Conservation (phyloP, 2,888 invertebrate genomes). For the Hemithea aestivaria region DNA sequence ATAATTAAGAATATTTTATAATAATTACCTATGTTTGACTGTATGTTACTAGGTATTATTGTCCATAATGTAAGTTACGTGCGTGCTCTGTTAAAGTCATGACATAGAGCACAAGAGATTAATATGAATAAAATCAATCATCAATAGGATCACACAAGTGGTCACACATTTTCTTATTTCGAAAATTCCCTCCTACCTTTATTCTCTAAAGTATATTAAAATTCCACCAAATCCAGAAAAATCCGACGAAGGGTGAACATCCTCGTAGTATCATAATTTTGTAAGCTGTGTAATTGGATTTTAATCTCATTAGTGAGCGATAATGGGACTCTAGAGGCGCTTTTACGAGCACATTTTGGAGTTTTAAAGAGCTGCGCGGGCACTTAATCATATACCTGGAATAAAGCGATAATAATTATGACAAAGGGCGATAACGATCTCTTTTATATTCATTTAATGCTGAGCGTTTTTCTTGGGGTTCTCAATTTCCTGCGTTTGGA, state of each 20-base stretch:
- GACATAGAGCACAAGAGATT: no score
- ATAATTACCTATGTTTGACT: no score
- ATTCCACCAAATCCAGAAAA: no score
- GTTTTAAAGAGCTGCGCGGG: slow-evolving; percentile 27
- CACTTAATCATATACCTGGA: slow-evolving; percentile 22
- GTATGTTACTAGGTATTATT: no score
- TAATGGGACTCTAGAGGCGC: slow-evolving; percentile 41
- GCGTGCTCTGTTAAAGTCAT: no score
- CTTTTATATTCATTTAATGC: slow-evolving; percentile 15
- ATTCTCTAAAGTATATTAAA: no score
- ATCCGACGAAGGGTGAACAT: slow-evolving; percentile 26
- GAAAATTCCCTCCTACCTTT: no score
- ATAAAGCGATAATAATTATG: slow-evolving; percentile 27
- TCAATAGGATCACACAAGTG: no score
- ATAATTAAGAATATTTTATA: no score
- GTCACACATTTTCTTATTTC: no score
- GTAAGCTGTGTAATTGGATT: slow-evolving; percentile 46
- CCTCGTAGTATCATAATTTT: slow-evolving; percentile 36
- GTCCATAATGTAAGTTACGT: no score
- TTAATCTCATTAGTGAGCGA: slow-evolving; percentile 47
- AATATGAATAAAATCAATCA: no score
- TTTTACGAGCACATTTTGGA: slow-evolving; percentile 32
- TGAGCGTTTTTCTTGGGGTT: slow-evolving; percentile 10
- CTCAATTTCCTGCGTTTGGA: slow-evolving; percentile 2
- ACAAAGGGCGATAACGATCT: slow-evolving; percentile 19